A percentile compares a stretch with the other conserved stretches of the same genome.
phyloP scores from a whole-genome alignment of 2,113 vertebrate genomes.

The Hirundichthys speculiger region DNA sequence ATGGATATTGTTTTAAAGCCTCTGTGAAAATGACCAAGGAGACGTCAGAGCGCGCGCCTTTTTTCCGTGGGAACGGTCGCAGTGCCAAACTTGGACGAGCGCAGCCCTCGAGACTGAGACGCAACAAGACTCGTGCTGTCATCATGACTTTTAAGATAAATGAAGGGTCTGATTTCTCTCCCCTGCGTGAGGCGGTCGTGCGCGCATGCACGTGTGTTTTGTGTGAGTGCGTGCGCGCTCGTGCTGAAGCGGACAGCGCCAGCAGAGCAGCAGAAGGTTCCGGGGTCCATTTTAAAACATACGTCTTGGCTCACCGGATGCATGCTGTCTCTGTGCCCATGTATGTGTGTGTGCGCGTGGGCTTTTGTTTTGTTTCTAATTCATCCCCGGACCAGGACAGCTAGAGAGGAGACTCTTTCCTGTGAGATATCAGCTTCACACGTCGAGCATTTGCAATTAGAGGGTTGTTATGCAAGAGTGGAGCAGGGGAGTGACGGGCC shows the following conservation, averaged over 20 bases:
- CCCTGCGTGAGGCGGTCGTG: too few relatives aligned
- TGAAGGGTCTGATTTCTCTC: not conserved
- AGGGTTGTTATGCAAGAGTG: conserved; percentile 59
- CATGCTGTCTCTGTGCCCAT: conserved; percentile 17
- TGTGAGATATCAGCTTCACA: conserved; percentile 19
- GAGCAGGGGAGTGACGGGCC: conserved; percentile 46
- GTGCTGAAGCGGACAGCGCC: conserved; percentile 85
- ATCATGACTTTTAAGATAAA: not conserved
- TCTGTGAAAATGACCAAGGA: not conserved
- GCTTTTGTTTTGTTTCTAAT: too few relatives aligned
- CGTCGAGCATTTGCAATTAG: conserved; percentile 46
- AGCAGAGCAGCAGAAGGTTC: conserved; percentile 60
- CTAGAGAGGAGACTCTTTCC: conserved; percentile 4
- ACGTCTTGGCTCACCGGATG: conserved; percentile 43
- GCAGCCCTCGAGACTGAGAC: too few relatives aligned
- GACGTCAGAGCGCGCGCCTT: not conserved
- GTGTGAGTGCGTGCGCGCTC: not conserved
- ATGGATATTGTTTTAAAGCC: not conserved
- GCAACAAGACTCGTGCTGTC: too few relatives aligned
- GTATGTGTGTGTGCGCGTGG: not conserved
- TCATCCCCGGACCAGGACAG: not conserved
- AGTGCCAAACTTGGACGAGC: too few relatives aligned
- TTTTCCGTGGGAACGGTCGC: too few relatives aligned
- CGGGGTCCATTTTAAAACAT: conserved; percentile 75
- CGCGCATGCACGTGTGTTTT: conserved; percentile 21